These are phyloP conservation scores for Drosophila suzukii DNA, from an alignment of 1,140 invertebrate species.

Conservation along the genomic window DNA sequence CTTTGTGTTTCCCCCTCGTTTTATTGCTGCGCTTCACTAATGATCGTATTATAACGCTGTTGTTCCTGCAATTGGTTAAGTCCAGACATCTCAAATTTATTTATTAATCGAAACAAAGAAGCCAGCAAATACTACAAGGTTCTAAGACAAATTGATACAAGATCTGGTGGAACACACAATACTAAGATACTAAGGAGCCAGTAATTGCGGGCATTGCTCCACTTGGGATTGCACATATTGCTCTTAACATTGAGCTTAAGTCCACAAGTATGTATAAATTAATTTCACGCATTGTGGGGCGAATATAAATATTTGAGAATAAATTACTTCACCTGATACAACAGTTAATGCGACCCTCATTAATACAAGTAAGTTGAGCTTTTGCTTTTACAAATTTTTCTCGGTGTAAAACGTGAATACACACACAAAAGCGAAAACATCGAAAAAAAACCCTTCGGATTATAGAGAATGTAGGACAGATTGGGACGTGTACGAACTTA, in stretches of 20 bases:
- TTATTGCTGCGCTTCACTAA: conserved; percentile 20
- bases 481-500: conserved; percentile 6
- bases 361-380: conserved; percentile 17
- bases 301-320: conserved; percentile 31
- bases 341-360: conserved; percentile 17
- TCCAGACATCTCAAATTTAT: conserved; percentile 25
- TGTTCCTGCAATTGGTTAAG: conserved; percentile 16
- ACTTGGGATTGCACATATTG: conserved; percentile 21
- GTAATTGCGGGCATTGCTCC: conserved; percentile 28
- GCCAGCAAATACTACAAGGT: neutral
- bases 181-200: neutral
- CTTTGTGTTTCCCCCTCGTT: conserved; percentile 46
- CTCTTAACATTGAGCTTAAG: conserved; percentile 30
- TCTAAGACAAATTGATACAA: conserved; percentile 15
- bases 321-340: conserved; percentile 40
- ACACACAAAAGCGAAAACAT: conserved; percentile 15
- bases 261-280: conserved; percentile 38
- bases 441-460: conserved; percentile 3
- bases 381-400: neutral
- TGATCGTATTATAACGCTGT: conserved; percentile 18
- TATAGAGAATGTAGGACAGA: conserved; percentile 29
- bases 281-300: conserved; percentile 35
- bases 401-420: conserved; percentile 9
- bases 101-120: conserved; percentile 4
- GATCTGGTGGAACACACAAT: neutral